Percentiles rank a stretch among this genome's conserved stretches.
These are phyloP conservation scores for Monopis laevigella DNA, from an alignment of 2,888 invertebrate genomes.

Conservation along the genomic window DNA sequence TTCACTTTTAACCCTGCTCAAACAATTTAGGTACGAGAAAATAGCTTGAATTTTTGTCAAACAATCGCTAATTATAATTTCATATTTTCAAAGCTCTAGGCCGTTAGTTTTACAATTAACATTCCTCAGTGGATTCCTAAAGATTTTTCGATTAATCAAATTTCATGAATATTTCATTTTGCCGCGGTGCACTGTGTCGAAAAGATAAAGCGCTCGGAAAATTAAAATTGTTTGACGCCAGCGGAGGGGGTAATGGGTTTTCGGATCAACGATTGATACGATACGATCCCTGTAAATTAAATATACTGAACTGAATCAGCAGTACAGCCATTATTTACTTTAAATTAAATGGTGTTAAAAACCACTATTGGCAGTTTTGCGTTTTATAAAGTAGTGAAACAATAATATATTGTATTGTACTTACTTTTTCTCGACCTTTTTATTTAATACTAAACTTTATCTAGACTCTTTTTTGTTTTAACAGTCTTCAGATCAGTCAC, in stretches of 20 bases:
- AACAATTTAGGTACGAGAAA: not conserved
- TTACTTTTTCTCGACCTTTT: too few species aligned
- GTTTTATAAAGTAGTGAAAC: not conserved
- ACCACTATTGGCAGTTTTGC: too few species aligned
- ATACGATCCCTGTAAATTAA: conserved; percentile 23
- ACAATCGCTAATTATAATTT: conserved; percentile 4
- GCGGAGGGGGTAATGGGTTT: conserved; percentile 30
- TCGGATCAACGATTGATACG: conserved; percentile 31
- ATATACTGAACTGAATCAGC: conserved; percentile 8
- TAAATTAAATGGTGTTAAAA: too few species aligned
- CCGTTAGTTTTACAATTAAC: conserved; percentile 4
- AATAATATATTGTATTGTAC: not conserved
- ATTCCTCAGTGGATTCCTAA: conserved; percentile 9
- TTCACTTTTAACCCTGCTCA: conserved; percentile 2
- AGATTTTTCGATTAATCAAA: conserved; percentile 10
- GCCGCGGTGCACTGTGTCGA: conserved; percentile 20
- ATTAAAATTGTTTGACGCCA: conserved; percentile 23
- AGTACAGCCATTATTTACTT: conserved; percentile 5
- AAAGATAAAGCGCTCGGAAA: conserved; percentile 27
- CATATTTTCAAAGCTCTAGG: not conserved
- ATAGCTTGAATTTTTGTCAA: conserved; percentile 1
- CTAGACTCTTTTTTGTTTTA: too few species aligned
- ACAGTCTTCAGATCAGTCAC: too few species aligned
- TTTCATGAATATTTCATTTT: conserved; percentile 12
- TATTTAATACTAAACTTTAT: too few species aligned